Conservation (phyloP, 2,888 invertebrate species). For the Podabrus alpinus region DNA sequence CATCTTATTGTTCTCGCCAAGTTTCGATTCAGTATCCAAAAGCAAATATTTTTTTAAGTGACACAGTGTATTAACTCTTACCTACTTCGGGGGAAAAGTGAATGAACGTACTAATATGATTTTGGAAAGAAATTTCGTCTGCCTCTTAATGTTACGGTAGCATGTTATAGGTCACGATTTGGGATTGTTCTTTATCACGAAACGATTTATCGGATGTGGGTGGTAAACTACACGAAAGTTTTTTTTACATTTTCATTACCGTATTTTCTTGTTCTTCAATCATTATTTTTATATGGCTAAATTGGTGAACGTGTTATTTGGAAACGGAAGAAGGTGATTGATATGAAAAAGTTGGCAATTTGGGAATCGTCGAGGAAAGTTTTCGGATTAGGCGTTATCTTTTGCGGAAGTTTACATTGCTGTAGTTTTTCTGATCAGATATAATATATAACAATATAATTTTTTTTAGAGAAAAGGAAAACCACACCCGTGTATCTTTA, state of each 20-base stretch:
- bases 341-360: background rate
- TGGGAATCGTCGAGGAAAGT: background rate
- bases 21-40: background rate
- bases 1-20: background rate
- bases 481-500: conserved; percentile 30
- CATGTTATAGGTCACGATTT: conserved; percentile 4
- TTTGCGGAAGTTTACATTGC: background rate
- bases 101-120: background rate
- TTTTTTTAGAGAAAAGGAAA: conserved; percentile 2
- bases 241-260: background rate
- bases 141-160: background rate
- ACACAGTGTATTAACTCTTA: background rate
- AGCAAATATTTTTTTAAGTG: background rate
- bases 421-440: background rate
- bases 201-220: background rate
- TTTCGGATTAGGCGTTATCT: background rate
- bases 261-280: background rate
- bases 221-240: background rate
- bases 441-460: too few relatives aligned
- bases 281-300: background rate
- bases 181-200: conserved; percentile 3
- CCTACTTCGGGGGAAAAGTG: background rate
- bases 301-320: background rate
- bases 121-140: background rate
- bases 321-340: background rate